Conservation (phyloP, 2,113 vertebrate species). For the Erinaceus europaeus region DNA sequence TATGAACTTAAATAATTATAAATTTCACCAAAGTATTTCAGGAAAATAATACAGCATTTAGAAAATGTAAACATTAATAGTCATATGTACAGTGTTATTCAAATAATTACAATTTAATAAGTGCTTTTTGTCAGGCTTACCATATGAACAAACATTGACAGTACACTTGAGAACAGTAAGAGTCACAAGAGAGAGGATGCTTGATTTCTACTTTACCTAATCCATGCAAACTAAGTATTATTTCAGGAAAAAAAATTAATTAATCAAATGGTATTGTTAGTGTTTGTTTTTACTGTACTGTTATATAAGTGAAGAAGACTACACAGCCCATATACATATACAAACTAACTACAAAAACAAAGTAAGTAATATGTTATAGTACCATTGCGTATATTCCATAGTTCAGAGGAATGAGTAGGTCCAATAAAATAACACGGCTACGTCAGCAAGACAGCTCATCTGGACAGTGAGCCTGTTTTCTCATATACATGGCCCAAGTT, state of each 20-base stretch:
- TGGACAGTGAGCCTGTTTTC: no score
- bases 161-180: not conserved
- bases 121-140: not conserved
- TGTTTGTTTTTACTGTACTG: not conserved
- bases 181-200: not conserved
- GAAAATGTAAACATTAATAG: not conserved
- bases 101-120: not conserved
- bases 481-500: no score
- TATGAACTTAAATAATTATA: constrained; percentile 60
- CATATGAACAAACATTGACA: not conserved
- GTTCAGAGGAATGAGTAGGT: not conserved
- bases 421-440: not conserved
- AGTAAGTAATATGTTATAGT: not conserved
- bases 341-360: not conserved
- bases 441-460: no score
- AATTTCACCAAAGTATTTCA: constrained; percentile 12
- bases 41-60: not conserved
- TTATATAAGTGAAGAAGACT: not conserved
- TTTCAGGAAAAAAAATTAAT: no score
- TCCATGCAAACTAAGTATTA: not conserved
- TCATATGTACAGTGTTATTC: not conserved
- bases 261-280: not conserved
- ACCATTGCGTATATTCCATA: not conserved
- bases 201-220: not conserved
- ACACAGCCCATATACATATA: not conserved